Conservation (phyloP, 92 coral and sea anemone species). For the Heteractis magnifica region DNA sequence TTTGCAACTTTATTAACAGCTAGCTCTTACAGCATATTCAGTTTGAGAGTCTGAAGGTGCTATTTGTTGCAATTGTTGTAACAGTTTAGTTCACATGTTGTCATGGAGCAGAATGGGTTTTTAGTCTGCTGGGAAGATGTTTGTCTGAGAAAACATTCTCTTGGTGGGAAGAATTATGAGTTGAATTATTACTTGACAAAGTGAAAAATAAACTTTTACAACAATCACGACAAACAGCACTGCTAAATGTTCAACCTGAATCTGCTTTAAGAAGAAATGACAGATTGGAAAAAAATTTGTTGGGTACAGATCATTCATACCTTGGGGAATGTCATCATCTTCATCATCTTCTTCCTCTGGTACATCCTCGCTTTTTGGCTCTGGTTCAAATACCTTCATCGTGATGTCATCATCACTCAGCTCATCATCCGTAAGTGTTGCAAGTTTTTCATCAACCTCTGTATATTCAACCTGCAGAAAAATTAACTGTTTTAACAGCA, state of each 20-base stretch:
- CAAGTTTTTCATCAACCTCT: conserved; percentile 97
- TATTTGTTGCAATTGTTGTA: too few species aligned
- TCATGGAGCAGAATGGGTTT: too few species aligned
- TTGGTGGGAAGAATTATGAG: too few species aligned
- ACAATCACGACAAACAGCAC: too few species aligned
- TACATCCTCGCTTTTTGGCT: conserved; percentile 36
- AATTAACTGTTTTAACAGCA: neutral
- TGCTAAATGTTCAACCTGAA: neutral
- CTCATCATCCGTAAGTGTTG: conserved; percentile 94
- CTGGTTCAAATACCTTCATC: conserved; percentile 45
- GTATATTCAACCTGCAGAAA: conserved; percentile 89
- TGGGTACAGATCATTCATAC: conserved; percentile 15
- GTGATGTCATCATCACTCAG: conserved; percentile 78
- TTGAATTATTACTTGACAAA: too few species aligned
- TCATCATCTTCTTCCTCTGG: conserved; percentile 85
- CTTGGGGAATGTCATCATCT: conserved; percentile 92
- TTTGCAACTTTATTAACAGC: too few species aligned
- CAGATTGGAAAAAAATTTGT: neutral
- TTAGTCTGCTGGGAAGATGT: too few species aligned
- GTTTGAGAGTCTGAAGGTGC: too few species aligned
- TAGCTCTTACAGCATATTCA: too few species aligned
- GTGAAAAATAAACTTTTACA: too few species aligned
- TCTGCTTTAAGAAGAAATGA: neutral
- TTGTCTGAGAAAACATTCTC: too few species aligned
- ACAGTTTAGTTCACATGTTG: too few species aligned